A percentile compares a stretch with the other conserved stretches of the same genome.
Conservation (phyloP, 2,113 vertebrate species). For the Symphodus melops region DNA sequence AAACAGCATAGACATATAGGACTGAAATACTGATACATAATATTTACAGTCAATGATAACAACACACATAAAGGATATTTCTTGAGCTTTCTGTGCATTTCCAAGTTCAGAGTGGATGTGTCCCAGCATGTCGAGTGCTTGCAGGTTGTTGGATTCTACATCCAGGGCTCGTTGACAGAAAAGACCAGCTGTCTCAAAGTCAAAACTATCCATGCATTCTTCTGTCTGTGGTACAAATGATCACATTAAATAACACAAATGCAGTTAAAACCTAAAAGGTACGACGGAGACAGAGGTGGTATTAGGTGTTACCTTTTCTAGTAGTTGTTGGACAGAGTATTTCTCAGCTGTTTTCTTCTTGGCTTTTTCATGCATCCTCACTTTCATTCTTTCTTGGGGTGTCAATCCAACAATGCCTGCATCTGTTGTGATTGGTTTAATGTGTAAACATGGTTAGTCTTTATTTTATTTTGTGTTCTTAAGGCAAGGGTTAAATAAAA, state of each 20-base stretch:
- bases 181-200: constrained; percentile 84
- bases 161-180: constrained; percentile 87
- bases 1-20: not conserved
- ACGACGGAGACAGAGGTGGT: not conserved
- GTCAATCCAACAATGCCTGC: constrained; percentile 69
- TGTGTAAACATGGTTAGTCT: not conserved
- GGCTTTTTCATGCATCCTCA: constrained; percentile 83
- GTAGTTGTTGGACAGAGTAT: constrained; percentile 81
- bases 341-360: constrained; percentile 86
- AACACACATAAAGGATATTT: constrained; percentile 82
- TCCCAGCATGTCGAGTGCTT: constrained; percentile 84
- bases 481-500: not conserved
- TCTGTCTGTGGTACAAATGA: constrained; percentile 75
- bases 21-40: not conserved
- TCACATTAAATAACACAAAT: not conserved
- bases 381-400: constrained; percentile 83
- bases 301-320: constrained; percentile 80
- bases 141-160: constrained; percentile 81
- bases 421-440: constrained; percentile 34
- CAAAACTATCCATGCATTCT: constrained; percentile 86
- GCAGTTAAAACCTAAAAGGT: not conserved
- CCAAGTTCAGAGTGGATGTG: constrained; percentile 86
- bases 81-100: constrained; percentile 81
- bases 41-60: not conserved
- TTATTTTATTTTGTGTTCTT: not conserved